Base-by-base conservation (phyloP, 2,888 invertebrate genomes). In the Yponomeuta malinellus region DNA sequence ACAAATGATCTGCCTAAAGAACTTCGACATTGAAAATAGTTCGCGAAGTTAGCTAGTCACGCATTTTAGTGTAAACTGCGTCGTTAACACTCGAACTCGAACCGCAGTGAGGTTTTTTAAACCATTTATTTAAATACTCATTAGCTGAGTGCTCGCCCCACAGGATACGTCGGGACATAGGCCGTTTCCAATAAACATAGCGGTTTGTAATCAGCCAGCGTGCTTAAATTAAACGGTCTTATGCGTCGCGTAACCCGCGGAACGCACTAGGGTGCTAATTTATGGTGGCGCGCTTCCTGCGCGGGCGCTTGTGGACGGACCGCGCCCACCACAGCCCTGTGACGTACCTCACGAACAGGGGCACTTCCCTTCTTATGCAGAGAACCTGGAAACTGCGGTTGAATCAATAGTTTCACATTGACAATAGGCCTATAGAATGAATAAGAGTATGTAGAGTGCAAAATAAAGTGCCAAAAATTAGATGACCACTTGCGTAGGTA, bases 271-370 rank as follows among this genome's bases (percentile, higher is more conserved):
- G 68, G 75, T 76, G 78, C 75, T 78, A 79, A 81, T 79, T 76
- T 77, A 76, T 77, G 76, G 76, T 75, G 74, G 64, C 73, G 73
- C 73, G 75, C 74, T 77, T 79, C 80, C 80, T 78, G 69, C 64
- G 73, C 72, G 71, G 69, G 52, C 43, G 70, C 66, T 9, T 15
- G 23, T 23, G 65, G 31, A 3, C 29, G 43, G 48, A 43, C 64
- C 9, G 59, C 15, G 33, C 31, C 68, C 63, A 33, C 9, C 63
- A 59, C 70, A 10, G 37, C 67, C 67, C 33, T 33, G 33, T 23
- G 10, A 15, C 12, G 52, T 23, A 29, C 64, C 10, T 3, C 29
- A 23, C 66, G 37, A 37, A n/a, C 66, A 66, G 3, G 66, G 33
- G 33, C 37, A 37, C 37, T 66, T 66, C 66, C 15, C 15, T 37